phyloP scores from a whole-genome alignment of 2,888 invertebrate species.

The Strigamia crassipes region DNA sequence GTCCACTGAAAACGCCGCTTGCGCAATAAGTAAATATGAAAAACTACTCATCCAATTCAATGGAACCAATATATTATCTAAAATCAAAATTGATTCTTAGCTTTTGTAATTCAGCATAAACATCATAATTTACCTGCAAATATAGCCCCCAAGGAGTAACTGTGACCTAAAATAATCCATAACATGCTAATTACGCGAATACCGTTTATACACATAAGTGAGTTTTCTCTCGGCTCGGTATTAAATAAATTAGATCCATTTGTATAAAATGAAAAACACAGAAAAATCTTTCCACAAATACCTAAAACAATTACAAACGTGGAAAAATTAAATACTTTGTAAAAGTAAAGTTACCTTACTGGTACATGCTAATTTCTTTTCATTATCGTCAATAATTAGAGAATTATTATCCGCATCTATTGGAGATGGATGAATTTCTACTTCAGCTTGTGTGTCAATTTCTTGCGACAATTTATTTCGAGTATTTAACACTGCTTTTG shows the following conservation, averaged over 20 bases:
- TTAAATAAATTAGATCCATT: neutral
- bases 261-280: neutral
- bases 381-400: neutral
- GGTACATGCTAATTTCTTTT: neutral
- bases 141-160: conserved; percentile 52
- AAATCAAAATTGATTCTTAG: neutral
- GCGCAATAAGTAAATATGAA: conserved; percentile 15
- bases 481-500: neutral
- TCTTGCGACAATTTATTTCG: neutral
- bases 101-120: neutral
- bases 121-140: neutral
- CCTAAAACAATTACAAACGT: neutral
- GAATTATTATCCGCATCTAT: neutral
- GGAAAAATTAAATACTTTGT: neutral
- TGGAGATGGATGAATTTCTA: neutral
- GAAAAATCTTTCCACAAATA: neutral
- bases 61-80: neutral
- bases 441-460: neutral
- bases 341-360: neutral
- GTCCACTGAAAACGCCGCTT: conserved; percentile 42
- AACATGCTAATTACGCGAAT: conserved; percentile 64
- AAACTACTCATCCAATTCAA: neutral
- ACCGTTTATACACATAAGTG: conserved; percentile 62
- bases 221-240: neutral
- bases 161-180: conserved; percentile 66